phyloP scores from a whole-genome alignment of 2,888 invertebrate species.

The Epirrita christyi region DNA sequence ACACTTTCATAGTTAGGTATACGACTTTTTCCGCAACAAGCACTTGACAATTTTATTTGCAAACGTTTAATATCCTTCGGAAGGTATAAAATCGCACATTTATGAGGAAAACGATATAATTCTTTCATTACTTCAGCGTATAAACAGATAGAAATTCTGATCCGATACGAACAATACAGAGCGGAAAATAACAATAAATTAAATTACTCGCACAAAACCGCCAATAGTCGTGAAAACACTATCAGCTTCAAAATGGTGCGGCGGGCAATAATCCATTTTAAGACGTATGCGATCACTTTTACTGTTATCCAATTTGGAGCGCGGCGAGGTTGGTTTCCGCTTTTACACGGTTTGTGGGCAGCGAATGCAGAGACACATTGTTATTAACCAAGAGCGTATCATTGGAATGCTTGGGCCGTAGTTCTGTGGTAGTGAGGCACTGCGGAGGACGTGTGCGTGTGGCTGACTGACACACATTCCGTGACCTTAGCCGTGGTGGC shows the following conservation, averaged over 20 bases:
- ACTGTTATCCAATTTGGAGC: constrained; percentile 84
- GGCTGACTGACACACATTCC: constrained; percentile 72
- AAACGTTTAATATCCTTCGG: too few species aligned
- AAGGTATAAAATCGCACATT: neutral
- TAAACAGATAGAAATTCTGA: constrained; percentile 28
- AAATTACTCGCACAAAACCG: constrained; percentile 61
- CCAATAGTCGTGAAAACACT: constrained; percentile 69
- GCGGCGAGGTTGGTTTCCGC: constrained; percentile 77
- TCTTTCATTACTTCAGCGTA: constrained; percentile 22
- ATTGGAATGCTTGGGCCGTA: constrained; percentile 59
- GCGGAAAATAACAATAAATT: constrained; percentile 57
- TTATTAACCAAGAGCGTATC: constrained; percentile 70
- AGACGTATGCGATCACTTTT: constrained; percentile 82
- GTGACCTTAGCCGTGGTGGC: constrained; percentile 48
- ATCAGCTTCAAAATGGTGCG: constrained; percentile 53
- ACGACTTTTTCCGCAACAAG: constrained; percentile 22
- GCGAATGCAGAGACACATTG: constrained; percentile 63
- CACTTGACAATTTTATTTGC: too few species aligned
- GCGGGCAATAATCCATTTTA: constrained; percentile 68
- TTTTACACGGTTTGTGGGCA: constrained; percentile 81
- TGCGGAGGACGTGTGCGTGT: constrained; percentile 66
- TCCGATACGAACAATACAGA: constrained; percentile 41
- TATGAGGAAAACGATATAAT: constrained; percentile 6
- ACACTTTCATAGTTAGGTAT: constrained; percentile 39
- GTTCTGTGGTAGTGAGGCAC: constrained; percentile 19